Base-by-base conservation (phyloP, 2,113 vertebrate genomes). In the Proterorhinus semilunaris region DNA sequence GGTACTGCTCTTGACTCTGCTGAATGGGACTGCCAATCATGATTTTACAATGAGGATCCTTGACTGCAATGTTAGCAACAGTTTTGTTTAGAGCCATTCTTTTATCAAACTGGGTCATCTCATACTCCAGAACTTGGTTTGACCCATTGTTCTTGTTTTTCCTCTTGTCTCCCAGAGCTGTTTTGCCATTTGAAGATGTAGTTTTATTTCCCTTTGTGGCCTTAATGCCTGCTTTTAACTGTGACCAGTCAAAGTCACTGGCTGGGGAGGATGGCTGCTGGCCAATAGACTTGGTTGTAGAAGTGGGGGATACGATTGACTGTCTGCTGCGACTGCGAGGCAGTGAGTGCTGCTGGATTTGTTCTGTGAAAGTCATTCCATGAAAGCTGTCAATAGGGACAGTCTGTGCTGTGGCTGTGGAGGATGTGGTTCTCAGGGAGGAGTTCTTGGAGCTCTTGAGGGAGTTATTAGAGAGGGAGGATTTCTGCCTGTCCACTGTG, bases 361-460 rank as follows among this genome's bases (percentile, higher is more conserved):
- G 97, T 61, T 99, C 97, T 0, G 96, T 98, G 73, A 98, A 98
- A 0, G 95, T 95, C 82, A 99, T 88, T 66, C 88, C 94, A 44
- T 97, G 98, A 69, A 98, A 96, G 63, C 96, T 99, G 67, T 99
- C 98, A 0, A 99, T 98, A 0, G 98, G 97, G 75, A 98, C 97
- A 0, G 98, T 99, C 69, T 98, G 98, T 5, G 98, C 98, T 0
- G 98, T 99, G 0, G 96, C 95, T 0, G 97, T 98, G 0, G 98
- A 99, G 0, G 98, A 99, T 0, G 97, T 98, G 55, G 98, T 99
- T 70, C 96, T 94, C 81, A 99, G 83, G 8, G 98, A 98, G 6
- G 98, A 99, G 64, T 98, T 98, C 80, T 98, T 96, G 6, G 98
- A 99, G 79, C 97, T 98, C 85, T 98, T 98, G 21, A 98, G 90